Evolutionary conservation across 35 echinoderm and acorn worm species (phyloP), one percentile per base, ranked within the genome.

Genomic region (Nesometra sesokonis): DNA sequence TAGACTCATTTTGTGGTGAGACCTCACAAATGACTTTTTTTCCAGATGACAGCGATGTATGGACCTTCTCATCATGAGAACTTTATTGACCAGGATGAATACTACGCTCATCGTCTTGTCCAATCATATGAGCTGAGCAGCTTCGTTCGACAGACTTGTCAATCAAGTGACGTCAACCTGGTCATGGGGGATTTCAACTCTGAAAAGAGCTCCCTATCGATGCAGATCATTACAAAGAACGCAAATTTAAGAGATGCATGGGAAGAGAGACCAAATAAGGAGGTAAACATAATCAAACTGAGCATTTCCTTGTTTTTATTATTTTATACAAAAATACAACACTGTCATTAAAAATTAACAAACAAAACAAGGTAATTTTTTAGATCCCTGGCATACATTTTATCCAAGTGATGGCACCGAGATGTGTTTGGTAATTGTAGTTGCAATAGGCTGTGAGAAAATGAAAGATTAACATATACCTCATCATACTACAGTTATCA

Each of bases 181-280:
- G 91, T 93, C 8, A 81, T 77, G 32, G 91, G 91, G 19, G 91
- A 93, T 78, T 80, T 93, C 86, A 93, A 93, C 76, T 85, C 91
- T 4, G 91, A 93, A 47, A 36, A 82, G 34, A 35, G 40, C 76
- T 89, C 82, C 47, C 46, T 93, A 15, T 82, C 57, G 0, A 39
- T 76, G 30, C 78, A 80, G 46, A 76, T 93, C 33, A 84, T 78
- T 2, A 32, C 31, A 78, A 36, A 37, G 13, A 92, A 92, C 37
- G 82, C 82, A 32, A 77, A 83, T 15, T 39, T 93, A 13, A 79
- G 30, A 30, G 91, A 93, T 76, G 86, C 91, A 32, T 93, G 91
- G 91, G 82, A 90, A 46, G 82, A 47, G n/a, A 85, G 83, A 32
- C 35, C 31, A 35, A 90, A 90, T 47, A 85, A 80, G 52, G 88